Base-by-base conservation (phyloP, 2,113 vertebrate species). In the Ciconia maguari region DNA sequence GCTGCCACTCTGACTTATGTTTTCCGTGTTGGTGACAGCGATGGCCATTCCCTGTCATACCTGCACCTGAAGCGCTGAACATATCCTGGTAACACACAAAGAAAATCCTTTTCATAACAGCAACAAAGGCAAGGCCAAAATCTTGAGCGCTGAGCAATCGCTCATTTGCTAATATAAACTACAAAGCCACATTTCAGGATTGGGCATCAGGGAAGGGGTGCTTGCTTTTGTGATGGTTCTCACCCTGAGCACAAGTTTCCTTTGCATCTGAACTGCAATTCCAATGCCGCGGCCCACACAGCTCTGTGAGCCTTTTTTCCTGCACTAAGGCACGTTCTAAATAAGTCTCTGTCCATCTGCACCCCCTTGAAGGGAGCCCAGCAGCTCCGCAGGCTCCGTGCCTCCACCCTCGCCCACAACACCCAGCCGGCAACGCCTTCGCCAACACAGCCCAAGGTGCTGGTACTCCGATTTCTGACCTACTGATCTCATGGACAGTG, bases 401-500 rank as follows among this genome's bases (percentile, higher is more conserved):
- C 21, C 49, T 16, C 64, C 2, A 1, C 36, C 51, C 21, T 46
- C 61, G 38, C 44, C 22, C 48, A 26, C 11, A 51, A 32, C 29
- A 62, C 22, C 27, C 3, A 0, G 36, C 16, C 3, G 6, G 21
- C 16, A 12, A 12, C 13, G 12, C 5, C 48, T 29, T 68, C 30
- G 4, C 15, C 49, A 72, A 38, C 79, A 10, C 42, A 76, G 76
- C 26, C 66, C 3, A 1, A 51, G 24, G 26, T 14, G 64, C 54
- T 48, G 32, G 34, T 55, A 24, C 16, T n/a, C 70, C 34, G 5
- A 10, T 49, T 70, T 54, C 64, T 62, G 48, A 83, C 27, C 52
- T 11, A 14, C 10, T 6, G 1, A 64, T 22, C n/a, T 21, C 62
- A 27, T 18, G 2, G 1, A 14, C 71, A 22, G 32, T 0, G 2